These are phyloP conservation scores for Helicoverpa zea DNA, from an alignment of 1,140 invertebrate genomes.

Conservation along the genomic window DNA sequence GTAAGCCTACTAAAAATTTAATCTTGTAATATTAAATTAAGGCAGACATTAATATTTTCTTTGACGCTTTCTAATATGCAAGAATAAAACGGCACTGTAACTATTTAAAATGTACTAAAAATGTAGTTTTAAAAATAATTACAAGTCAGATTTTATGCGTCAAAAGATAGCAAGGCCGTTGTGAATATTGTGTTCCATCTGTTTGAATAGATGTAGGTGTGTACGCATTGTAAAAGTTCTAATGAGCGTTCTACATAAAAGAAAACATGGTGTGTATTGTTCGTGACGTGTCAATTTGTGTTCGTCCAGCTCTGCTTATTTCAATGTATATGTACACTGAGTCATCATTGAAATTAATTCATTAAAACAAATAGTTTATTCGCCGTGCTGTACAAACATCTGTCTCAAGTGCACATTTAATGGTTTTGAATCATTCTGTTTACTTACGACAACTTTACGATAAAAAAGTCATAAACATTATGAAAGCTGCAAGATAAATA, in stretches of 20 bases:
- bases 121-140: neutral
- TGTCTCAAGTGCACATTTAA: neutral
- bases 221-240: conserved; percentile 16
- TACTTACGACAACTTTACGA: neutral
- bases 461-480: too few species aligned
- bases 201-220: conserved; percentile 17
- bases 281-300: conserved; percentile 28
- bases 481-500: too few species aligned
- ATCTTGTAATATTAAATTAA: neutral
- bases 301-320: neutral
- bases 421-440: neutral
- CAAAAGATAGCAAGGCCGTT: neutral
- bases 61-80: conserved; percentile 22
- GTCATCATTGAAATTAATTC: conserved; percentile 23
- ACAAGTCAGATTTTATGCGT: neutral
- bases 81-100: conserved; percentile 1
- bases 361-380: conserved; percentile 7
- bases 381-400: neutral
- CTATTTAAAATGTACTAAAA: neutral
- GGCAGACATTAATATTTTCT: conserved; percentile 16
- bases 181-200: conserved; percentile 11
- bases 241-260: conserved; percentile 5
- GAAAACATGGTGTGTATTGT: conserved; percentile 17
- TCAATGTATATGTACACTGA: conserved; percentile 1
- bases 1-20: conserved; percentile 46